A percentile compares a stretch with the other conserved stretches of the same genome.
Evolutionary conservation across 2,888 invertebrate genomes (phyloP).

Genomic region (Portevinia maculata): DNA sequence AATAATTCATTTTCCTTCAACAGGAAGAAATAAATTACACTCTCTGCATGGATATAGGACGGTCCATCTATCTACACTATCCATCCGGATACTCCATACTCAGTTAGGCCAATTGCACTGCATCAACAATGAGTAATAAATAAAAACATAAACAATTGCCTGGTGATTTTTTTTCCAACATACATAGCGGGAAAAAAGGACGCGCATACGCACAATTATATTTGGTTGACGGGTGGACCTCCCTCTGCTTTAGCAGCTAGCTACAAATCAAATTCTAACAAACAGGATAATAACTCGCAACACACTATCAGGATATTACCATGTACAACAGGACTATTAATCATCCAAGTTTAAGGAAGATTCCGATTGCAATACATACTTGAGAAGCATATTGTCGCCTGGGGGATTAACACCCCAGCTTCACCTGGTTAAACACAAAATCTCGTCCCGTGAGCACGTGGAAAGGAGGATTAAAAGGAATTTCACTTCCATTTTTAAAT

Average conservation of each 20-base stretch:
- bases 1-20: conserved; percentile 58
- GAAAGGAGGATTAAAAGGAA: conserved; percentile 15
- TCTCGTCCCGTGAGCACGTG: conserved; percentile 18
- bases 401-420: conserved; percentile 45
- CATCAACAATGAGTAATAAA: too few relatives aligned
- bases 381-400: conserved; percentile 29
- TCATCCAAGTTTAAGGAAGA: conserved; percentile 60
- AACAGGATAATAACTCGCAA: conserved; percentile 53
- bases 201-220: conserved; percentile 50
- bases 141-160: conserved; percentile 66
- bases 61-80: background rate
- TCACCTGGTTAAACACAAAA: conserved; percentile 53
- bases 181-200: conserved; percentile 29
- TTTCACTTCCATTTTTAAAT: conserved; percentile 51
- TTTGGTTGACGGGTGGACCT: conserved; percentile 22
- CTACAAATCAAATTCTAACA: conserved; percentile 70
- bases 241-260: conserved; percentile 37
- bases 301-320: conserved; percentile 19
- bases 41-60: conserved; percentile 16
- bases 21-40: conserved; percentile 68
- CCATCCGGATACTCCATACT: conserved; percentile 41
- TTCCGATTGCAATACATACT: conserved; percentile 34
- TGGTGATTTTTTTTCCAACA: conserved; percentile 24
- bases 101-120: conserved; percentile 57
- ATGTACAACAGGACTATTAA: conserved; percentile 56